Conservation (phyloP, 1,140 invertebrate genomes). For the Cataglyphis hispanica region DNA sequence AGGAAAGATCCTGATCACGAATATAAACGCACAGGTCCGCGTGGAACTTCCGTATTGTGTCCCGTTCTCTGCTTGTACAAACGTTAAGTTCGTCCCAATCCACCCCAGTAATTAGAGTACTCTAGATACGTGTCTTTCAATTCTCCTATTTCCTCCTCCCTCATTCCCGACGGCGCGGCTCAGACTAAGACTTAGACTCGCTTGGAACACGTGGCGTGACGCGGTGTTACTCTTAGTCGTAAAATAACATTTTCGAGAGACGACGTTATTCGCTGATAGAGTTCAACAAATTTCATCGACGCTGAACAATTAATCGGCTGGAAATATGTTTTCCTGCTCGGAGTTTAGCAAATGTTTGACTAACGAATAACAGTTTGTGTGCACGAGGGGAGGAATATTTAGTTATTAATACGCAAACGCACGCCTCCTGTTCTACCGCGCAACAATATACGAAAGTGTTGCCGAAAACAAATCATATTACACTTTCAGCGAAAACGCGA, state of each 20-base stretch:
- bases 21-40: slow-evolving; percentile 68
- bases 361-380: slow-evolving; percentile 54
- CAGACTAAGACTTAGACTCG: slow-evolving; percentile 49
- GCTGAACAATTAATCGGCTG: slow-evolving; percentile 45
- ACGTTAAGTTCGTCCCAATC: slow-evolving; percentile 68
- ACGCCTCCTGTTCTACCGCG: not conserved
- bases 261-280: not conserved
- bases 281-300: slow-evolving; percentile 37
- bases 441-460: slow-evolving; percentile 21
- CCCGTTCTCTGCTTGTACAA: slow-evolving; percentile 63
- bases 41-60: slow-evolving; percentile 69
- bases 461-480: slow-evolving; percentile 37
- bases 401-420: slow-evolving; percentile 47
- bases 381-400: slow-evolving; percentile 31
- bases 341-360: slow-evolving; percentile 45
- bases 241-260: slow-evolving; percentile 12
- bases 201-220: slow-evolving; percentile 6
- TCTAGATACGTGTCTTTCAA: slow-evolving; percentile 64
- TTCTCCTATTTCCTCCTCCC: not conserved
- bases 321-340: slow-evolving; percentile 47
- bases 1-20: slow-evolving; percentile 74
- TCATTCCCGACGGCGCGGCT: not conserved
- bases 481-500: not conserved
- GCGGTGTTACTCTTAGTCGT: not conserved
- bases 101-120: slow-evolving; percentile 69